Evolutionary conservation across 2,888 invertebrate genomes (phyloP).

Genomic region (Acronicta leporina): DNA sequence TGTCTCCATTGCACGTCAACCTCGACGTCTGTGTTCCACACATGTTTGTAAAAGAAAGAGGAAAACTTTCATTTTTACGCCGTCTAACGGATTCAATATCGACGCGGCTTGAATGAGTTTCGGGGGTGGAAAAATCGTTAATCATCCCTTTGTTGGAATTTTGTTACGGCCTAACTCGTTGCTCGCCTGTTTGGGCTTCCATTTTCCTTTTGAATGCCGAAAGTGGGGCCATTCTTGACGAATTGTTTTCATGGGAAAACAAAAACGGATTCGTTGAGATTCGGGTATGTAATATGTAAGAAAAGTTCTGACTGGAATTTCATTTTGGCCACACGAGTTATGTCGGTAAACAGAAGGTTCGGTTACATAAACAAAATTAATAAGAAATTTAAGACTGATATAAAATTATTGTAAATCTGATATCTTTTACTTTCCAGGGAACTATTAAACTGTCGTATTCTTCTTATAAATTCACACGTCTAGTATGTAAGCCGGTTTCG

Average conservation of each 20-base stretch:
- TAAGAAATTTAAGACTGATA: slow-evolving; percentile 13
- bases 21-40: slow-evolving; percentile 64
- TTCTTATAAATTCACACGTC: slow-evolving; percentile 40
- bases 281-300: slow-evolving; percentile 63
- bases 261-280: slow-evolving; percentile 71
- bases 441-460: slow-evolving; percentile 34
- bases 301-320: slow-evolving; percentile 49
- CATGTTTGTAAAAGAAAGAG: slow-evolving; percentile 77
- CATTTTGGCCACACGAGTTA: slow-evolving; percentile 35
- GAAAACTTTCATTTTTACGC: slow-evolving; percentile 88
- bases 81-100: slow-evolving; percentile 89
- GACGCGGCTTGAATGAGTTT: slow-evolving; percentile 87
- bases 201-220: slow-evolving; percentile 85
- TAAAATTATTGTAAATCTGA: slow-evolving; percentile 14
- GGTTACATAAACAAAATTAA: slow-evolving; percentile 21
- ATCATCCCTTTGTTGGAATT: slow-evolving; percentile 89
- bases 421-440: slow-evolving; percentile 22
- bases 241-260: slow-evolving; percentile 85
- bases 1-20: neutral
- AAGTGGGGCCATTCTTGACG: slow-evolving; percentile 85
- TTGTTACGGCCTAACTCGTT: slow-evolving; percentile 89
- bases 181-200: slow-evolving; percentile 87
- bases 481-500: slow-evolving; percentile 44
- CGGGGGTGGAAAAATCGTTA: slow-evolving; percentile 86
- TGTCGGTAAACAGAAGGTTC: slow-evolving; percentile 28